phyloP scores from a whole-genome alignment of 2,797 vertebrate species.

The Anguilla obscura region DNA sequence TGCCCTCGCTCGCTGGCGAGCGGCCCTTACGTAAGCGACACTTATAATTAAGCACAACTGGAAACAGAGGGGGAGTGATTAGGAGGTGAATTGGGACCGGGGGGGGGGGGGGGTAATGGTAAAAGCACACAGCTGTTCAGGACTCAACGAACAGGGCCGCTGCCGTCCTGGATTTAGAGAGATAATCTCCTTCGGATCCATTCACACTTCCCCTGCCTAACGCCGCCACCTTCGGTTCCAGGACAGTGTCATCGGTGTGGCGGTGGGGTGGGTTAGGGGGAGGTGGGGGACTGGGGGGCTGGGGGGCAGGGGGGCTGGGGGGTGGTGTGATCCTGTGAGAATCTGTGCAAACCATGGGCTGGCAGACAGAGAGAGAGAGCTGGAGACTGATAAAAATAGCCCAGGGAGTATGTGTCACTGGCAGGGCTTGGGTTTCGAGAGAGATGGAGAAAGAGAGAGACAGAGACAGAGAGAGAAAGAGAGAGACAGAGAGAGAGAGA shows the following conservation, averaged over 20 bases:
- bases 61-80: too few relatives aligned
- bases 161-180: not conserved
- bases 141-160: not conserved
- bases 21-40: too few relatives aligned
- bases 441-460: too few relatives aligned
- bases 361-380: not conserved
- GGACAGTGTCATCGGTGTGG: not conserved
- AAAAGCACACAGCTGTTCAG: not conserved
- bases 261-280: too few relatives aligned
- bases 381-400: not conserved
- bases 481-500: too few relatives aligned
- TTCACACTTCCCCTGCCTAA: not conserved
- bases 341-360: not conserved
- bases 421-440: not conserved
- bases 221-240: not conserved
- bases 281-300: too few relatives aligned
- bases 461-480: too few relatives aligned
- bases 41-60: too few relatives aligned
- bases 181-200: not conserved
- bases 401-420: not conserved
- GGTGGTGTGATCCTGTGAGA: not conserved
- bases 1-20: too few relatives aligned
- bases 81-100: too few relatives aligned
- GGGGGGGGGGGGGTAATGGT: not conserved
- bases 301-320: too few relatives aligned